A percentile compares a stretch with the other conserved stretches of the same genome.
These are phyloP conservation scores for Celastrina argiolus DNA, from an alignment of 2,888 invertebrate genomes.

Conservation along the genomic window DNA sequence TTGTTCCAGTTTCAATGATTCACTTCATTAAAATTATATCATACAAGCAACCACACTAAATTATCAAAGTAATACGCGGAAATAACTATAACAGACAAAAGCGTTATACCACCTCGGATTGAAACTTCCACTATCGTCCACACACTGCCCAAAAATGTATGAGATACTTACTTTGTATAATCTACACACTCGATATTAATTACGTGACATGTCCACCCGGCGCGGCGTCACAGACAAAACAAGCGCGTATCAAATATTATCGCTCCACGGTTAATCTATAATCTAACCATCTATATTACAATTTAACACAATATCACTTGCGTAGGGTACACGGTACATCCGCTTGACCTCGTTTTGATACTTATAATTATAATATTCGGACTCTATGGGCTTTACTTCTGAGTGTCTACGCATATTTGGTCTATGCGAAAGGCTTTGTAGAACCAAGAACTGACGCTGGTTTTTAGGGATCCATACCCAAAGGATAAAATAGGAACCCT, in stretches of 20 bases:
- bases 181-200: slow-evolving; percentile 10
- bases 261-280: background rate
- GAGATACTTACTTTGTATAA: background rate
- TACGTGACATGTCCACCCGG: slow-evolving; percentile 30
- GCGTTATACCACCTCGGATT: too few relatives aligned
- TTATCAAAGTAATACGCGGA: too few relatives aligned
- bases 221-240: slow-evolving; percentile 33
- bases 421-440: too few relatives aligned
- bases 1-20: too few relatives aligned
- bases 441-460: too few relatives aligned
- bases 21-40: too few relatives aligned
- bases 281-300: slow-evolving; percentile 3
- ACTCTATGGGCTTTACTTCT: too few relatives aligned
- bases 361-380: background rate
- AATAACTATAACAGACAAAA: too few relatives aligned
- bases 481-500: too few relatives aligned
- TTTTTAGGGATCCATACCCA: too few relatives aligned
- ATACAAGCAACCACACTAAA: too few relatives aligned
- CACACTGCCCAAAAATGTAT: background rate
- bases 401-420: too few relatives aligned
- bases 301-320: background rate
- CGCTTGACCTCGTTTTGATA: slow-evolving; percentile 6
- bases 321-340: background rate
- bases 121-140: background rate
- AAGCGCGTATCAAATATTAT: slow-evolving; percentile 27